phyloP scores from a whole-genome alignment of 2,113 vertebrate species.

The Phasianus colchicus region DNA sequence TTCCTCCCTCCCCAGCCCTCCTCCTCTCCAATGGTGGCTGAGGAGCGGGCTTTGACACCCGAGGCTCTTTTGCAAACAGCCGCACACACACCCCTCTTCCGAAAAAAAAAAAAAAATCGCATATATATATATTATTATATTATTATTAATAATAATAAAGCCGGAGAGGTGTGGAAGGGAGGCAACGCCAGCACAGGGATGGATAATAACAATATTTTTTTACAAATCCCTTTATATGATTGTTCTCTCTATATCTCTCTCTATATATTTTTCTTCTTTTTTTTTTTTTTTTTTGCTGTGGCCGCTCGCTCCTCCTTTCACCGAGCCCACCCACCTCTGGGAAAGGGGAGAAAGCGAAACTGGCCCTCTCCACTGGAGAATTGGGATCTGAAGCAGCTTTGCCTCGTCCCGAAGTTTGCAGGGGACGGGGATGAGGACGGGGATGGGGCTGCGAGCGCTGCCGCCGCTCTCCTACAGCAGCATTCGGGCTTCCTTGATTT shows the following conservation, averaged over 20 bases:
- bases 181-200: background rate
- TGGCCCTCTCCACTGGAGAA: no score
- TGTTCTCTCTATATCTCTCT: background rate
- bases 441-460: background rate
- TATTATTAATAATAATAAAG: background rate
- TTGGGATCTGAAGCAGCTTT: background rate
- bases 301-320: slow-evolving; percentile 47
- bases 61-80: background rate
- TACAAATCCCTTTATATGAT: background rate
- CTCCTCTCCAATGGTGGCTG: slow-evolving; percentile 42
- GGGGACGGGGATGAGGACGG: background rate
- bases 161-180: background rate
- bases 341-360: background rate
- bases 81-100: background rate
- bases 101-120: background rate
- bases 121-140: no score
- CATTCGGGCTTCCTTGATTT: slow-evolving; percentile 73
- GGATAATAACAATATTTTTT: background rate
- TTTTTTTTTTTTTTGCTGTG: background rate
- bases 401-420: slow-evolving; percentile 9
- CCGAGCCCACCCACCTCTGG: slow-evolving; percentile 47
- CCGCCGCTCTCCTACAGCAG: slow-evolving; percentile 49
- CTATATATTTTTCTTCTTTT: background rate
- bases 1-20: slow-evolving; percentile 13
- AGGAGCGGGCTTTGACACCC: slow-evolving; percentile 45